Evolutionary conservation across 2,113 vertebrate genomes (phyloP).

Genomic region (Odontophorus gujanensis): DNA sequence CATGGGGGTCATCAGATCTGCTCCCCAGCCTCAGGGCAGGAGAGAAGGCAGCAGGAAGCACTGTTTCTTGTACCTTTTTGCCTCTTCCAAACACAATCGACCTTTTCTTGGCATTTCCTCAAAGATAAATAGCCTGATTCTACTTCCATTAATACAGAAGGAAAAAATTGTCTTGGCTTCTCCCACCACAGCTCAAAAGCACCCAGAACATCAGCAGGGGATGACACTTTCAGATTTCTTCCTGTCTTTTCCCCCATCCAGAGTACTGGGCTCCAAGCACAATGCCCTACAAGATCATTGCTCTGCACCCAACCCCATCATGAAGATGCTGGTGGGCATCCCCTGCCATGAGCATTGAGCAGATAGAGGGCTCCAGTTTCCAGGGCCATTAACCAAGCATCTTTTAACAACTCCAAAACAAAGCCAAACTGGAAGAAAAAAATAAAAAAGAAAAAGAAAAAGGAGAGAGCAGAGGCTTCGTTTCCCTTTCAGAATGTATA

Average conservation of each 20-base stretch:
- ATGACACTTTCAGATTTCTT: not conserved
- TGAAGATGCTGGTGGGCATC: not conserved
- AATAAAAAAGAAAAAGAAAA: not conserved
- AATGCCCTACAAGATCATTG: not conserved
- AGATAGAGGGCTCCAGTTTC: not conserved
- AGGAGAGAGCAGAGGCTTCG: not conserved
- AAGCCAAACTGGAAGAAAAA: not conserved
- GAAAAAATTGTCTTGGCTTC: not conserved
- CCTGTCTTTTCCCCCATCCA: not conserved
- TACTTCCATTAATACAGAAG: not conserved
- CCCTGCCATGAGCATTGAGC: fast-evolving
- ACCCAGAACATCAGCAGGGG: not conserved
- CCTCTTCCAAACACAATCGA: conserved; percentile 14
- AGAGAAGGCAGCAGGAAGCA: not conserved
- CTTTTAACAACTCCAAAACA: not conserved
- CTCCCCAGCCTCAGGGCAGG: not conserved
- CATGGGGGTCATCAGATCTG: not conserved
- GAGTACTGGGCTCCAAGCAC: not conserved
- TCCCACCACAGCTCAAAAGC: not conserved
- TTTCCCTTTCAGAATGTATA: not conserved
- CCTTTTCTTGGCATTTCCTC: conserved; percentile 29
- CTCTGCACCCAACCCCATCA: fast-evolving
- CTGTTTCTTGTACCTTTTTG: not conserved
- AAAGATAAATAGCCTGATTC: conserved; percentile 31
- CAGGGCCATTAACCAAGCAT: not conserved